A percentile compares a stretch with the other conserved stretches of the same genome.
phyloP scores from a whole-genome alignment of 2,888 invertebrate species.

The Ochropleura leucogaster region DNA sequence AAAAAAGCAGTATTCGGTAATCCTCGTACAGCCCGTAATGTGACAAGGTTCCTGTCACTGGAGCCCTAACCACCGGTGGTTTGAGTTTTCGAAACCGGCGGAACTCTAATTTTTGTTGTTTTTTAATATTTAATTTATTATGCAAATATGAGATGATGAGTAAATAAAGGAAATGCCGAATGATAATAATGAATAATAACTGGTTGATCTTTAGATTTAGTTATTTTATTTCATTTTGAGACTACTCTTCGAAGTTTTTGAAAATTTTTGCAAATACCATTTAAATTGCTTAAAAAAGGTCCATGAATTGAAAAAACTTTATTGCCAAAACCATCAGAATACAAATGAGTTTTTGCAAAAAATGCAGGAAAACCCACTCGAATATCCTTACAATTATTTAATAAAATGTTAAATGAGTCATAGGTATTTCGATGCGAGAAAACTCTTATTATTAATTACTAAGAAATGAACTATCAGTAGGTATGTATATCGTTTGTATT shows the following conservation, averaged over 20 bases:
- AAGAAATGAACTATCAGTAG: background rate
- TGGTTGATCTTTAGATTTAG: background rate
- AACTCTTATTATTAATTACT: slow-evolving; percentile 19
- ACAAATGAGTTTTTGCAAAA: background rate
- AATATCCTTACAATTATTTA: background rate
- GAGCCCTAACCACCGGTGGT: no score
- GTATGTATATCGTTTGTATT: no score
- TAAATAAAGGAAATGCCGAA: no score
- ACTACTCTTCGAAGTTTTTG: background rate
- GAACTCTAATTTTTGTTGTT: no score
- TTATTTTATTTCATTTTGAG: no score
- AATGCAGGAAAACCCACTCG: slow-evolving; percentile 7
- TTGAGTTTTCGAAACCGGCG: no score
- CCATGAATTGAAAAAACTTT: background rate
- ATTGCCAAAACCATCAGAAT: background rate
- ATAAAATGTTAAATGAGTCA: slow-evolving; percentile 25
- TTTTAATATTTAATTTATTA: no score
- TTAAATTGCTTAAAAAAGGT: background rate
- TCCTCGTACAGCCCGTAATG: no score
- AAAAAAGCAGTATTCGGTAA: no score
- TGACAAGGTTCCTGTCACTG: no score
- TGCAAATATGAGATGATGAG: no score
- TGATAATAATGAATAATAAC: background rate
- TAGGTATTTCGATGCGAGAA: background rate
- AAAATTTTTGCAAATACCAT: background rate